Evolutionary conservation across 2,113 vertebrate species (phyloP), one percentile per base, ranked within the genome.

Genomic region (Ceyx cyanopectus): DNA sequence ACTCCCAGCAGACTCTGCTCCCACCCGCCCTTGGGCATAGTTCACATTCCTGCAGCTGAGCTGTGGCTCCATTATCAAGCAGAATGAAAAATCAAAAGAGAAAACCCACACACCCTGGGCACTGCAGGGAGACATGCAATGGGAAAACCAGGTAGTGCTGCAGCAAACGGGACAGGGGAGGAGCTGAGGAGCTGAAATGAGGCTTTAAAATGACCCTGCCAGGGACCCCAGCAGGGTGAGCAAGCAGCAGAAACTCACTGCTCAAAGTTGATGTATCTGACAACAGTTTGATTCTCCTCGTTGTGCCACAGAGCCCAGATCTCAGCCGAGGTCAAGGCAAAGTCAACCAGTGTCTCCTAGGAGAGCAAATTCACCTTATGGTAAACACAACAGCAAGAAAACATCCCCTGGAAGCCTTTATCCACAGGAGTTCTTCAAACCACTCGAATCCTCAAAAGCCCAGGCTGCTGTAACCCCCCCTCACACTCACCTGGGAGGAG

Each of bases 201-300:
- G 22, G 23, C 57, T 53, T 40, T 68, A 22, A 61, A 69, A 69
- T 0, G 7, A 70, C 45, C 58, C 27, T 20, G 12, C 18, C 41
- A 62, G 30, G 14, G 9, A 32, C 17, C 41, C 45, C 56, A 1
- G 1, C 2, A 63, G 22, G 14, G 14, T 18, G 27, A 11, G 1
- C 29, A 3, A 3, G 20, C 1, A 0, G 24, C 3, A 23, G 50
- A 74, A 76, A 97, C 98, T 96, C 91, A 99, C 99, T 99, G 98
- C 81, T 99, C 99, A 83, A 99, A 99, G 96, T 98, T 99, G 97
- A 99, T 99, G 96, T 98, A 99, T 93, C 99, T 99, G 94, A 99
- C 98, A 30, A 98, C 90, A 0, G 98, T 98, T 67, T 98, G 97
- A 90, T 98, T 99, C 81, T 99, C 98, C n/a, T 99, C 98, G 1